Evolutionary conservation across 2,888 invertebrate species (phyloP).

Genomic region (Heliconius sara): DNA sequence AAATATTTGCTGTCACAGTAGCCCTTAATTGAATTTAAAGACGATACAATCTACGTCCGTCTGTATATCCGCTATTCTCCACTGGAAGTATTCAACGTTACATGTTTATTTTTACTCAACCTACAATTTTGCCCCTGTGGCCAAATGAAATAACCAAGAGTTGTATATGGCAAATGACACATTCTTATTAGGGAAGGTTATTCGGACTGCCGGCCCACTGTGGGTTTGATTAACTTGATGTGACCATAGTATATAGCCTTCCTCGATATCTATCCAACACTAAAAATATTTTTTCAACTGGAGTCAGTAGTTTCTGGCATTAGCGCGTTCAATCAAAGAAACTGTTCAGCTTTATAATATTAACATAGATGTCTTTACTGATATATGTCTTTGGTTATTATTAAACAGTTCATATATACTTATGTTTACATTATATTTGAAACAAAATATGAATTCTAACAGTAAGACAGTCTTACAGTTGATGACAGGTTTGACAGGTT

Average conservation of each 20-base stretch:
- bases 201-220: too few species aligned
- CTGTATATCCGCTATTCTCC: slow-evolving; percentile 7
- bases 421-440: not conserved
- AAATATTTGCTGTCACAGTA: not conserved
- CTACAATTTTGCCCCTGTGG: too few species aligned
- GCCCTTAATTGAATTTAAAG: not conserved
- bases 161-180: too few species aligned
- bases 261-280: not conserved
- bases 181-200: too few species aligned
- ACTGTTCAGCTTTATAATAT: not conserved
- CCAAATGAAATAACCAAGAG: too few species aligned
- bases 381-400: not conserved
- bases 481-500: slow-evolving; percentile 8
- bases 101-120: not conserved
- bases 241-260: not conserved
- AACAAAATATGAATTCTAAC: not conserved
- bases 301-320: too few species aligned
- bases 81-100: not conserved
- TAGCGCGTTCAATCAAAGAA: not conserved
- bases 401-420: not conserved
- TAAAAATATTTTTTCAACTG: not conserved
- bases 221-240: not conserved
- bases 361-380: too few species aligned
- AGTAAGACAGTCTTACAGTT: not conserved
- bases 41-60: slow-evolving; percentile 7